phyloP scores from a whole-genome alignment of 2,113 vertebrate genomes.

The Oryzias javanicus region DNA sequence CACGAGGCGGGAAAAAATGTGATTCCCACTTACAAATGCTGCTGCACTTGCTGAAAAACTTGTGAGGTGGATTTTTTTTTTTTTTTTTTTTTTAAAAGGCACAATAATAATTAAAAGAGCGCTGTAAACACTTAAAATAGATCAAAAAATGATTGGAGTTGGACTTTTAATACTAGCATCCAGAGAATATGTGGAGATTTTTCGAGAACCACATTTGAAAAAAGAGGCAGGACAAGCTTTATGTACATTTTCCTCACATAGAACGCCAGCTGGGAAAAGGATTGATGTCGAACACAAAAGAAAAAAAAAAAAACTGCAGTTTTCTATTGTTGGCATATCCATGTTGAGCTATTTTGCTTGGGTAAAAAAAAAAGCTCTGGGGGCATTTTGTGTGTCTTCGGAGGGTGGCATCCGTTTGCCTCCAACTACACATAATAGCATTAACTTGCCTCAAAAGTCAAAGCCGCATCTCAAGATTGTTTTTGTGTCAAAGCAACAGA shows the following conservation, averaged over 20 bases:
- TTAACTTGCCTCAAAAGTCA: slow-evolving; percentile 3
- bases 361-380: slow-evolving; percentile 17
- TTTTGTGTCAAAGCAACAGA: background rate
- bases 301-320: background rate
- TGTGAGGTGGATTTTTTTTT: no score
- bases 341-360: background rate
- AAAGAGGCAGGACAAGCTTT: background rate
- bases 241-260: background rate
- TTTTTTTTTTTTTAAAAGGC: no score
- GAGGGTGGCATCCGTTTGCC: background rate
- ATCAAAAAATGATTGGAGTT: no score
- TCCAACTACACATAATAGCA: background rate
- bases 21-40: no score
- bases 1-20: no score
- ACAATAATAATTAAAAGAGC: no score
- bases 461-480: background rate
- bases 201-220: no score
- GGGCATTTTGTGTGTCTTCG: slow-evolving; percentile 5
- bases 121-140: no score
- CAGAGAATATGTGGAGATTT: no score
- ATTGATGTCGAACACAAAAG: background rate
- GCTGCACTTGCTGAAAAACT: no score
- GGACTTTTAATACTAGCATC: no score
- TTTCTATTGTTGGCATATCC: slow-evolving; percentile 17
- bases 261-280: background rate